Evolutionary conservation across 2,113 vertebrate species (phyloP).

Genomic region (Micromys minutus): DNA sequence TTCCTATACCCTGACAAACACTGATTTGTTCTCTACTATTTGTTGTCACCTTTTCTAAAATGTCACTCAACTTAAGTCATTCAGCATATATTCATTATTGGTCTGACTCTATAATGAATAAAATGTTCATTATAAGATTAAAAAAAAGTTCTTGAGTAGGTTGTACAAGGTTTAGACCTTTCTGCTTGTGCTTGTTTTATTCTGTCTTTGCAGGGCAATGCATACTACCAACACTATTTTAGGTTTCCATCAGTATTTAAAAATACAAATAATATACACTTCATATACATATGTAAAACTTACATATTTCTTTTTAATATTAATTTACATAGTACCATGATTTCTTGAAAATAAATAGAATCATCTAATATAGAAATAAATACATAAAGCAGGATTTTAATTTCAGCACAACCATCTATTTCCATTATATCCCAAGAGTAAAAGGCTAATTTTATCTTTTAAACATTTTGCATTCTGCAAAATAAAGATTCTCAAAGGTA

Average conservation of each 20-base stretch:
- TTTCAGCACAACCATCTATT: background rate
- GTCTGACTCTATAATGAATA: background rate
- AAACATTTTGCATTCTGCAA: background rate
- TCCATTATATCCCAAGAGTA: background rate
- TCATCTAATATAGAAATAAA: too few species aligned
- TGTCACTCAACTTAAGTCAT: background rate
- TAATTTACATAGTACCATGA: too few species aligned
- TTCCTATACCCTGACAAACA: too few species aligned
- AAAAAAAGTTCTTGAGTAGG: slow-evolving; percentile 65
- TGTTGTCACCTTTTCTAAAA: too few species aligned
- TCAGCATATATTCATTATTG: background rate
- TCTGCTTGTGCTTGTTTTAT: slow-evolving; percentile 45
- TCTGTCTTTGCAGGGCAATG: slow-evolving; percentile 34
- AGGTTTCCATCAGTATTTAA: background rate
- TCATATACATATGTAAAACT: background rate
- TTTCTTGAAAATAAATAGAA: too few species aligned
- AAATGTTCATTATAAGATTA: background rate
- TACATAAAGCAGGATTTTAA: slow-evolving; percentile 28
- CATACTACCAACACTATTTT: slow-evolving; percentile 29
- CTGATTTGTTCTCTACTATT: too few species aligned
- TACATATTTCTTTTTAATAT: too few species aligned
- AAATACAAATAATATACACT: background rate
- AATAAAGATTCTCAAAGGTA: background rate
- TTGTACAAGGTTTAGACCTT: slow-evolving; percentile 54
- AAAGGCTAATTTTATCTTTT: background rate